Evolutionary conservation across 2,888 invertebrate species (phyloP).

Genomic region (Priocnemis perturbator): DNA sequence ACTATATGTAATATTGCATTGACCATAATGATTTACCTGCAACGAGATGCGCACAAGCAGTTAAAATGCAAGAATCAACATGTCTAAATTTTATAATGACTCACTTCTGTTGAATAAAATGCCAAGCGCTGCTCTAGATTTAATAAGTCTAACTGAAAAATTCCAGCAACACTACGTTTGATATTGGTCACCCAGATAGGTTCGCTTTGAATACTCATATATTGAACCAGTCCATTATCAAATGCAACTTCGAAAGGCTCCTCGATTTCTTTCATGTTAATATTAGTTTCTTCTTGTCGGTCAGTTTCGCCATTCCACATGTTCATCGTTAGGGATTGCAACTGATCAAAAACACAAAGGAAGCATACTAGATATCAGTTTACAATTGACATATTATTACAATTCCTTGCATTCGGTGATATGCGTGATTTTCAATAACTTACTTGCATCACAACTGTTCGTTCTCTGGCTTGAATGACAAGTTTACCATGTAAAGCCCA

Average conservation of each 20-base stretch:
- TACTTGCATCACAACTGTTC: conserved; percentile 64
- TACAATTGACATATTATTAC: background rate
- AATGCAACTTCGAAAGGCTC: conserved; percentile 67
- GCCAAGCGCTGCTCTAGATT: conserved; percentile 62
- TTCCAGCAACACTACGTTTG: conserved; percentile 81
- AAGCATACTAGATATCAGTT: background rate
- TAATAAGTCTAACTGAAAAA: conserved; percentile 79
- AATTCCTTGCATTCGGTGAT: background rate
- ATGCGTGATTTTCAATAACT: conserved; percentile 10
- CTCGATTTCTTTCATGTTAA: conserved; percentile 59
- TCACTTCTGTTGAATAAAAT: conserved; percentile 69
- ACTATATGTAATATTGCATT: conserved; percentile 73
- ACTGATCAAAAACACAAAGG: conserved; percentile 47
- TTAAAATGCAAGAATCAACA: conserved; percentile 2
- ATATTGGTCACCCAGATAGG: conserved; percentile 82
- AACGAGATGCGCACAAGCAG: conserved; percentile 18
- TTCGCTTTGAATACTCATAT: conserved; percentile 73
- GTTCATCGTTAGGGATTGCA: conserved; percentile 63
- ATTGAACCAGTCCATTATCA: conserved; percentile 63
- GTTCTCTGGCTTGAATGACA: conserved; percentile 58
- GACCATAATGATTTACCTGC: conserved; percentile 73
- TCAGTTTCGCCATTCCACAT: conserved; percentile 63
- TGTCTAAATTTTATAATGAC: conserved; percentile 7
- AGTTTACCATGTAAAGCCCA: conserved; percentile 68
- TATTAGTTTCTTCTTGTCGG: conserved; percentile 38